Evolutionary conservation across 2,888 invertebrate species (phyloP), one percentile per base, ranked within the genome.

Genomic region (Sinelater perroti): DNA sequence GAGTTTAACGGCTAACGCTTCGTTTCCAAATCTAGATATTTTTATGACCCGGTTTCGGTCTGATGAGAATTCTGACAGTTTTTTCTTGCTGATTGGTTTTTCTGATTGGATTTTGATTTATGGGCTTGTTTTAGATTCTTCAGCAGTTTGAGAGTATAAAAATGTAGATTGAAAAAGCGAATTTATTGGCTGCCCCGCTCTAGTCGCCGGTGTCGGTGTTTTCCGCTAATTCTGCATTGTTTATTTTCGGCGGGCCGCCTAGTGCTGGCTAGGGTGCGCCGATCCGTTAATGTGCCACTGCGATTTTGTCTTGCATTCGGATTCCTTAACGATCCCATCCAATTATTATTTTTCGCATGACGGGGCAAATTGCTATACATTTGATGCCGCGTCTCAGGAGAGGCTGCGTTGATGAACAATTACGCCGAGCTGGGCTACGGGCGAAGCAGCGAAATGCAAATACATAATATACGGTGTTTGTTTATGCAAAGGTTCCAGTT

Each of bases 331-430:
- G 66, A 64, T 61, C 57, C 63, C 62, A 64, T 66, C 68, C 67
- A 68, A 68, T 68, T 68, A 68, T 67, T 68, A 67, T 68, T 67
- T 68, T 66, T 68, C 65, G 67, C 65, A 66, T 67, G 65, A 63
- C 60, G 54, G 58, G 56, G 58, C 62, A 64, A 68, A 64, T 68
- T 68, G 65, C 62, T 55, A 65, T 62, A 60, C 60, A 49, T 51
- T 55, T 33, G 54, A 53, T 35, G 49, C 46, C 49, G 45, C 50
- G 50, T 56, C 49, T 58, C 46, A 38, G 36, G 42, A 54, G 59
- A 50, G 50, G 47, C 46, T 35, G 38, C 33, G 50, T 45, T 45
- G 59, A 59, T 50, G 59, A 59, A 59, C 59, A 59, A 59, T 54
- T 59, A 58, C 38, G 42, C 42, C 10, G 33, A 31, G 20, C 24